Conservation (phyloP, 2,113 vertebrate species). For the Chitala chitala region DNA sequence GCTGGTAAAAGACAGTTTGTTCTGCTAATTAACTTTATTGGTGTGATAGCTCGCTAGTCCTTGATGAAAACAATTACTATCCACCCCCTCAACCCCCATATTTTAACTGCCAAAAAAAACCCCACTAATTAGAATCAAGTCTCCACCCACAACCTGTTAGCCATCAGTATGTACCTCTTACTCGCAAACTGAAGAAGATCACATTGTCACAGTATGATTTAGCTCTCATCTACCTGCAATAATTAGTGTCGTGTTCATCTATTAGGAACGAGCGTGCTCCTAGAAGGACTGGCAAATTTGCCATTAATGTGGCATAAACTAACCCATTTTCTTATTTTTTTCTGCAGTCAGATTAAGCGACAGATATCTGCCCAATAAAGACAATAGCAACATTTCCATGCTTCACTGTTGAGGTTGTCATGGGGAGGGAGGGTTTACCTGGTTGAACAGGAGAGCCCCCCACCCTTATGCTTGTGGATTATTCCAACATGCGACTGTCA, state of each 20-base stretch:
- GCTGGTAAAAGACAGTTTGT: constrained; percentile 88
- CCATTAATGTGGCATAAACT: constrained; percentile 96
- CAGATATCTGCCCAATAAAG: constrained; percentile 4
- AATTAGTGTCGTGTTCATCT: constrained; percentile 99
- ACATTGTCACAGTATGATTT: constrained; percentile 96
- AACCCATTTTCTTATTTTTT: constrained; percentile 88
- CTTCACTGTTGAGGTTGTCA: not conserved
- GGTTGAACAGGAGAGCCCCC: not conserved
- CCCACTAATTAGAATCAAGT: constrained; percentile 85
- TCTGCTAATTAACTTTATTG: constrained; percentile 99
- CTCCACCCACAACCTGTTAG: constrained; percentile 74
- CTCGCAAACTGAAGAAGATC: constrained; percentile 90
- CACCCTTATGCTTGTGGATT: not conserved
- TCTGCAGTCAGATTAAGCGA: too few species aligned
- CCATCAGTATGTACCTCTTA: constrained; percentile 79
- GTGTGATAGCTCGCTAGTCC: constrained; percentile 98
- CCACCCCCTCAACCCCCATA: constrained; percentile 50
- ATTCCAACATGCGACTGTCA: constrained; percentile 77
- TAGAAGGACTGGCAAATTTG: constrained; percentile 93
- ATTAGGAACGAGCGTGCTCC: constrained; percentile 98
- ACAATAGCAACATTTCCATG: not conserved
- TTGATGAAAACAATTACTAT: constrained; percentile 97
- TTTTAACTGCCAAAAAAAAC: constrained; percentile 64
- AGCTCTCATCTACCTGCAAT: constrained; percentile 98
- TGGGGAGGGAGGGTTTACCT: not conserved